Evolutionary conservation across 2,113 vertebrate species (phyloP).

Genomic region (Engraulis encrasicolus): DNA sequence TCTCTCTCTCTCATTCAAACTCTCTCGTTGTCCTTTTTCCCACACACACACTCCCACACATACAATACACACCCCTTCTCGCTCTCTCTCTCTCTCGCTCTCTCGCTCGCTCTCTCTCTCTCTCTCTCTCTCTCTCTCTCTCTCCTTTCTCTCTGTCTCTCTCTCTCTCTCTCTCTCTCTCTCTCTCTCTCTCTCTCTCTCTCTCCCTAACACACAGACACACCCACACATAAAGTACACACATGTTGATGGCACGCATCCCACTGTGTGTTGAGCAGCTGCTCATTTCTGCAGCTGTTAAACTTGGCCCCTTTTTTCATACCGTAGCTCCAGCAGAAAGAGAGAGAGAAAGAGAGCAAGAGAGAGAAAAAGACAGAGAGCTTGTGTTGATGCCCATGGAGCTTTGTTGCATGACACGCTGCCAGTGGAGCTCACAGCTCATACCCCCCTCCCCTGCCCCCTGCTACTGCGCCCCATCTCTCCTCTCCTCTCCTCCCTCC

Average conservation of each 20-base stretch:
- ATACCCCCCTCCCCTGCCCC: not conserved
- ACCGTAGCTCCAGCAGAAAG: conserved; percentile 44
- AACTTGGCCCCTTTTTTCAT: not conserved
- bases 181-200: too few species aligned
- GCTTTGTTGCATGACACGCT: conserved; percentile 67
- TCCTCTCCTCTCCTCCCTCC: not conserved
- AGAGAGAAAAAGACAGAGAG: too few species aligned
- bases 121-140: too few species aligned
- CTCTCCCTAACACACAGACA: not conserved
- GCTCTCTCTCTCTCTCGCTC: too few species aligned
- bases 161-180: too few species aligned
- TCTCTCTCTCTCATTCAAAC: too few species aligned
- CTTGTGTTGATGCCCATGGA: conserved; percentile 61
- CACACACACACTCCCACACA: not conserved
- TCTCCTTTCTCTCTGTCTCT: too few species aligned
- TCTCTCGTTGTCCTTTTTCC: too few species aligned
- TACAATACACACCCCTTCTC: not conserved
- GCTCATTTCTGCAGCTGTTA: not conserved
- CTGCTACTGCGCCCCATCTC: not conserved
- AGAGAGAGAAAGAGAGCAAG: too few species aligned
- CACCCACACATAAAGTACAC: not conserved
- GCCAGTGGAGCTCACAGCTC: conserved; percentile 26
- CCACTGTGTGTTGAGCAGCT: not conserved
- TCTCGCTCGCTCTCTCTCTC: too few species aligned
- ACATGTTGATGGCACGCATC: too few species aligned